Evolutionary conservation across 2,113 vertebrate genomes (phyloP), one percentile per base, ranked within the genome.

Genomic region (Paraplagusia blochii): DNA sequence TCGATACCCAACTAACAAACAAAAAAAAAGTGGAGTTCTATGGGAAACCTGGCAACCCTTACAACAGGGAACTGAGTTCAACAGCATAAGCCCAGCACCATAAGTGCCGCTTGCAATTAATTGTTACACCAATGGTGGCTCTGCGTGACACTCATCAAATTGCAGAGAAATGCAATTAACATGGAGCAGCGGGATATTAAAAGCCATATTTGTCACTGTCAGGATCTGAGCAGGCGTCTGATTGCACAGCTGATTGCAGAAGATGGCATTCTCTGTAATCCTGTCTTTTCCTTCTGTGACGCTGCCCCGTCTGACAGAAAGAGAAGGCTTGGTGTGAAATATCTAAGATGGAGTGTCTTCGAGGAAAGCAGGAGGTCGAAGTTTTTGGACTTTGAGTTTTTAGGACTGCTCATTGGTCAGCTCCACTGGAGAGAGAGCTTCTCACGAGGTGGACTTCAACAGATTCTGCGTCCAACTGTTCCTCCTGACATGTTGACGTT

Each of bases 151-250:
- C 73, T 72, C 61, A 39, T 77, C 72, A 61, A 76, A 86, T 83
- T 77, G 74, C 64, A 74, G 77, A 66, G 50, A 82, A 85, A 87
- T 77, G 83, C 82, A 90, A 88, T 90, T 88, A 89, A 84, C 81
- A 79, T 44, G 39, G 73, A 86, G 69, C 87, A 83, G 81, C 73
- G 58, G 87, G 87, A 88, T 77, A 82, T 84, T 88, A 88, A 88
- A 82, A 79, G 83, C 75, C 76, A 79, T 82, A 88, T 88, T 88
- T 88, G 82, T 90, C 85, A 87, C 85, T 85, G 85, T 86, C 76
- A 74, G 81, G 54, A 76, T 84, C 67, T 63, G 72, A 71, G 76
- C 58, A 59, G 64, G 66, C 66, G 45, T 76, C 76, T 87, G 87
- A 88, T 89, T 88, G 74, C 74, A 48, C 63, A 81, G 62, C 76